Percentiles rank a stretch among this genome's conserved stretches.
These are phyloP conservation scores for Empis livida DNA, from an alignment of 2,888 invertebrate genomes.

Conservation along the genomic window DNA sequence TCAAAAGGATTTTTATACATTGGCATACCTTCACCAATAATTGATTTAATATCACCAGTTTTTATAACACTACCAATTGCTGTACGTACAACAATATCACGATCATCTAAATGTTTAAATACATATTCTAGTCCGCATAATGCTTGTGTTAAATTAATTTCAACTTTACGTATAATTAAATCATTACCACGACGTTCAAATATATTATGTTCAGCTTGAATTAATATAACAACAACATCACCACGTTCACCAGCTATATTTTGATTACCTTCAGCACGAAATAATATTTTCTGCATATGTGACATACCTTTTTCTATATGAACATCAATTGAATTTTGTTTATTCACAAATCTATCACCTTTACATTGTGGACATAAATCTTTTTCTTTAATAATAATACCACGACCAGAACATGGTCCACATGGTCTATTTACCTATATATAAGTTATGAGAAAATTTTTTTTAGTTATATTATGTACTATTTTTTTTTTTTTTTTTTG, in stretches of 20 bases:
- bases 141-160: constrained; percentile 73
- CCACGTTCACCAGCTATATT: constrained; percentile 75
- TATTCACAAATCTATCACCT: constrained; percentile 71
- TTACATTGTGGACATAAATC: constrained; percentile 71
- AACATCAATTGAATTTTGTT: constrained; percentile 75
- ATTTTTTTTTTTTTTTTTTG: no score
- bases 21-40: constrained; percentile 86
- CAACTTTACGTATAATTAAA: constrained; percentile 53
- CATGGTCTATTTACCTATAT: constrained; percentile 34
- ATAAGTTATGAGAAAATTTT: background rate
- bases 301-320: constrained; percentile 82
- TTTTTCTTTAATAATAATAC: constrained; percentile 63
- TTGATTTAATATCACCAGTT: constrained; percentile 65
- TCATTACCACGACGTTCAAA: constrained; percentile 70
- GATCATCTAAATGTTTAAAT: constrained; percentile 80
- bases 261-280: constrained; percentile 84
- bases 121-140: constrained; percentile 78
- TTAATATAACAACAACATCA: constrained; percentile 77
- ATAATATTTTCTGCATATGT: constrained; percentile 73
- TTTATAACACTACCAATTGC: constrained; percentile 72
- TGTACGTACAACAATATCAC: constrained; percentile 63
- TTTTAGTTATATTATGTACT: no score
- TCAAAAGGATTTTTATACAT: constrained; percentile 70
- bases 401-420: constrained; percentile 51
- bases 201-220: constrained; percentile 63